phyloP scores from a whole-genome alignment of 2,888 invertebrate species.

The Nomada flava region DNA sequence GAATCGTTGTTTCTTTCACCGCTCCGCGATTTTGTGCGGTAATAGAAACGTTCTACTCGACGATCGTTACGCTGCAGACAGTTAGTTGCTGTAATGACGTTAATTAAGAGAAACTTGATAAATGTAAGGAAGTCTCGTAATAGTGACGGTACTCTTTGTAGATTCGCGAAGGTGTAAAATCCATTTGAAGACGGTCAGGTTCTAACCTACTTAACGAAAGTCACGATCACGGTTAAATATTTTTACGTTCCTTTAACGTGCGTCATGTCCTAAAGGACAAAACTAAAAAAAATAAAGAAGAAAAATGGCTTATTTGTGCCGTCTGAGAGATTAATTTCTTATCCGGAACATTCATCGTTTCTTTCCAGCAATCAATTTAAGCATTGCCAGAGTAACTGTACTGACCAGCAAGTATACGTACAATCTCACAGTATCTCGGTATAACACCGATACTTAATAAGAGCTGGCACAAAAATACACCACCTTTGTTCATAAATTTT shows the following conservation, averaged over 20 bases:
- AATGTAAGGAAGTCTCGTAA: slow-evolving; percentile 13
- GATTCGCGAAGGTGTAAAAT: slow-evolving; percentile 62
- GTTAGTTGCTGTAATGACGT: slow-evolving; percentile 37
- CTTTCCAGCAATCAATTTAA: slow-evolving; percentile 28
- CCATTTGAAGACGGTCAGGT: slow-evolving; percentile 59
- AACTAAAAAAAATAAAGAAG: slow-evolving; percentile 1
- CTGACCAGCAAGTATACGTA: neutral
- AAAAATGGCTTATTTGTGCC: slow-evolving; percentile 1
- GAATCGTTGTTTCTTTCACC: slow-evolving; percentile 27
- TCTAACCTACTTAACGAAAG: slow-evolving; percentile 70
- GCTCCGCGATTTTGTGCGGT: slow-evolving; percentile 28
- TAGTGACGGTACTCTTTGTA: slow-evolving; percentile 16
- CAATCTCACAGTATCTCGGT: neutral
- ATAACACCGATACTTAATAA: slow-evolving; percentile 13
- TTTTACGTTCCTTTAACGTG: slow-evolving; percentile 47
- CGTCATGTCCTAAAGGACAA: slow-evolving; percentile 44
- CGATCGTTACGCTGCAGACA: slow-evolving; percentile 20
- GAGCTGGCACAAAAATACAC: slow-evolving; percentile 5
- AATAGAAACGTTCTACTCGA: slow-evolving; percentile 18
- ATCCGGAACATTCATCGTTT: slow-evolving; percentile 14
- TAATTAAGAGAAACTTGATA: slow-evolving; percentile 45
- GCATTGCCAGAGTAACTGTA: slow-evolving; percentile 36
- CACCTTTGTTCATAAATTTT: slow-evolving; percentile 22
- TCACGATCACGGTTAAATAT: slow-evolving; percentile 72
- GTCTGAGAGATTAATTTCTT: slow-evolving; percentile 44